Conservation (phyloP, 2,888 invertebrate genomes). For the Sarcophaga subvicina region DNA sequence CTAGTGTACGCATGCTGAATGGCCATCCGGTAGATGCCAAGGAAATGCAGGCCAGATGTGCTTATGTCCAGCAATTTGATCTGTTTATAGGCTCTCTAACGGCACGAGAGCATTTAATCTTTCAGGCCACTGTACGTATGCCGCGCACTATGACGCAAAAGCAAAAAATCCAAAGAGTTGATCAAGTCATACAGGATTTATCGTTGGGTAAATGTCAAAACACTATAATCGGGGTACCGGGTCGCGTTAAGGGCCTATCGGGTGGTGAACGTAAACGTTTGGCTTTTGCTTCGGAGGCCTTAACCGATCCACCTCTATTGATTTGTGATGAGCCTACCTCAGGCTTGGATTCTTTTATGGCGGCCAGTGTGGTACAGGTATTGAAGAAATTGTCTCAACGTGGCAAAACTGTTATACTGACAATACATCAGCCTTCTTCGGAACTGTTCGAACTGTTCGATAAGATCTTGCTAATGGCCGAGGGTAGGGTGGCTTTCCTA, state of each 20-base stretch:
- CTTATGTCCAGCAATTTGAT: conserved; percentile 97
- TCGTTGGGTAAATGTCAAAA: conserved; percentile 94
- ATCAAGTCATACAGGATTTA: conserved; percentile 93
- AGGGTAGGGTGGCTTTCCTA: conserved; percentile 94
- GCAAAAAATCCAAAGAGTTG: conserved; percentile 90
- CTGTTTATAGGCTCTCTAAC: conserved; percentile 95
- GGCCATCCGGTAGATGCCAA: conserved; percentile 89
- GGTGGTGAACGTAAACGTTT: conserved; percentile 98
- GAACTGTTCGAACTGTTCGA: conserved; percentile 95
- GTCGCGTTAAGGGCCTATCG: conserved; percentile 94
- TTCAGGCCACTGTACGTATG: conserved; percentile 95
- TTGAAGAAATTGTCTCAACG: conserved; percentile 88
- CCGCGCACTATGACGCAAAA: conserved; percentile 88
- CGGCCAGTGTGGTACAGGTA: conserved; percentile 94
- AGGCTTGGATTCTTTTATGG: conserved; percentile 98
- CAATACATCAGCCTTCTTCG: conserved; percentile 97
- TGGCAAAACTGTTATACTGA: conserved; percentile 95
- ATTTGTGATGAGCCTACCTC: conserved; percentile 99
- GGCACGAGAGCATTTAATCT: conserved; percentile 93
- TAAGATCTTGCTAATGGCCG: conserved; percentile 93
- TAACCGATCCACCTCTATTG: conserved; percentile 96
- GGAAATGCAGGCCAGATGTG: conserved; percentile 89
- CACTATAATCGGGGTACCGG: conserved; percentile 94
- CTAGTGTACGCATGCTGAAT: conserved; percentile 86
- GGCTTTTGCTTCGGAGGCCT: conserved; percentile 97